Base-by-base conservation (phyloP, 2,888 invertebrate species). In the Watsonalla binaria region DNA sequence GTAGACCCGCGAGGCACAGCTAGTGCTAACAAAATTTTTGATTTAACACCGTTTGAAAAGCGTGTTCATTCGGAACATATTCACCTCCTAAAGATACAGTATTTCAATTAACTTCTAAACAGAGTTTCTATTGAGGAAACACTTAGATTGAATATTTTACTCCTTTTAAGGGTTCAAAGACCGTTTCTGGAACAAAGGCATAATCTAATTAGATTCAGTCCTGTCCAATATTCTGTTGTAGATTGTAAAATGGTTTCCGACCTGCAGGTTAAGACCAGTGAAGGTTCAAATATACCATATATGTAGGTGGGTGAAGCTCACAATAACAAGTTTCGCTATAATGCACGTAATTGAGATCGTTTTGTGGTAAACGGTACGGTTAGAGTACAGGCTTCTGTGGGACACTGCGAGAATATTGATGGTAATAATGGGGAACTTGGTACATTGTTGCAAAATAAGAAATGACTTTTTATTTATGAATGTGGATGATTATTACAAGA, bases 261-360 rank as follows among this genome's bases (percentile, higher is more conserved):
- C 72, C 75, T 54, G 57, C 51, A 64, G 76, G 76, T 76, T 74
- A 73, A 68, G 68, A 67, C 72, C 73, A 66, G 64, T 61, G 53
- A 58, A 69, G 72, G 74, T 72, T 69, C 75, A 65, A 71, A 72
- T 80, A 76, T 73, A 63, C 84, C 83, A 74, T 84, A 83, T 82
- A 84, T 51, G 81, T 82, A 78, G 63, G 64, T 37, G 8, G 8
- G 9, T 11, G 42, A 42, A 11, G 66, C 62, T 66, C 70, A 83
- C 79, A 83, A 82, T 82, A 78, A 79, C 80, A 80, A 76, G 80
- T 78, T 80, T 72, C 72, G 72, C 73, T 70, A 64, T 79, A 80
- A 82, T 80, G 76, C 72, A 69, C 68, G 76, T 78, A 78, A 80
- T 80, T 84, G 79, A 74, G 74, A 72, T 66, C 73, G 65, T 62